phyloP scores from a whole-genome alignment of 2,888 invertebrate species.

The Antheraea yamamai region DNA sequence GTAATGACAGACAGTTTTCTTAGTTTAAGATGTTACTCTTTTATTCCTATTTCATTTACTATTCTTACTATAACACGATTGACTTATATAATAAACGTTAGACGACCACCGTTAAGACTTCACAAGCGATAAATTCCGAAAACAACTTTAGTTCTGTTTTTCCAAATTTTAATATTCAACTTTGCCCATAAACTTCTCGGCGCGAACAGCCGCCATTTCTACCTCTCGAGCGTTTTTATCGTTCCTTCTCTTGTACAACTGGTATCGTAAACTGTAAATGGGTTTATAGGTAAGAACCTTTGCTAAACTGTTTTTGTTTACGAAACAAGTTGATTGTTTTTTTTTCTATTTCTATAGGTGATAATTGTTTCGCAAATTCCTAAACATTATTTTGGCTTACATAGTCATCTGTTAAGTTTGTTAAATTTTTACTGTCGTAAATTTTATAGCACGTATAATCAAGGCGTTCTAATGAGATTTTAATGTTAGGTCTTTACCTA shows the following conservation, averaged over 20 bases:
- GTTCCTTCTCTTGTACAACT: slow-evolving; percentile 43
- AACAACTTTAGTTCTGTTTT: slow-evolving; percentile 23
- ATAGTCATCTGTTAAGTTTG: background rate
- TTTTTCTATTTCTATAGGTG: slow-evolving; percentile 18
- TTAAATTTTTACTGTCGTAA: background rate
- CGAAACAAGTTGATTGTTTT: slow-evolving; percentile 21
- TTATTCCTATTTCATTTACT: background rate
- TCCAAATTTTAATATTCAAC: slow-evolving; percentile 31
- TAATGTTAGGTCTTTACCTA: too few relatives aligned
- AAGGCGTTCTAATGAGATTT: background rate
- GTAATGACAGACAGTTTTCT: background rate
- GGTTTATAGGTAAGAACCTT: slow-evolving; percentile 43
- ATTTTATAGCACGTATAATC: background rate
- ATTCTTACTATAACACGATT: background rate
- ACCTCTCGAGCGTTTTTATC: slow-evolving; percentile 47
- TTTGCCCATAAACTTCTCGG: slow-evolving; percentile 27
- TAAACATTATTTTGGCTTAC: background rate
- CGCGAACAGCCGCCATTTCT: slow-evolving; percentile 34
- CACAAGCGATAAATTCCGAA: slow-evolving; percentile 22
- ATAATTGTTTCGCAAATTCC: slow-evolving; percentile 1
- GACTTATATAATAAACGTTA: background rate
- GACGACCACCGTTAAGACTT: slow-evolving; percentile 15
- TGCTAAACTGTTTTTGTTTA: slow-evolving; percentile 34
- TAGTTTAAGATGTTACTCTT: background rate
- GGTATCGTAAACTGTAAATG: slow-evolving; percentile 50